phyloP scores from a whole-genome alignment of 2,888 invertebrate genomes.

The Tanaodytes sp. region DNA sequence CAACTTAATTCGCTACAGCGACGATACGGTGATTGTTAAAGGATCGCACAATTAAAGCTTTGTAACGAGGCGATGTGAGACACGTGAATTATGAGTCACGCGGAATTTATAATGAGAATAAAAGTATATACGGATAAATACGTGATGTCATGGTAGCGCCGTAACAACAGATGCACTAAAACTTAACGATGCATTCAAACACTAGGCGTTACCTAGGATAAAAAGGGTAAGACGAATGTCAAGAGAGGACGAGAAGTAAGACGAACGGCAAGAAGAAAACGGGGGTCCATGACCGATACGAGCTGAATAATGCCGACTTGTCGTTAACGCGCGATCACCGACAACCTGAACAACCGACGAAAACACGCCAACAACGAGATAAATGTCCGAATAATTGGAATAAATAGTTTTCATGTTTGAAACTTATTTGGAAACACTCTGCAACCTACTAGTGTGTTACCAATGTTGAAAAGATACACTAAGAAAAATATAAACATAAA shows the following conservation, averaged over 20 bases:
- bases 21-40: slow-evolving; percentile 8
- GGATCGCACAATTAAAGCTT: slow-evolving; percentile 26
- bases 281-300: slow-evolving; percentile 50
- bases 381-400: too few species aligned
- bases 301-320: slow-evolving; percentile 42
- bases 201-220: slow-evolving; percentile 45
- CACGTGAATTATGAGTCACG: slow-evolving; percentile 38
- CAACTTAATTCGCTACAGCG: slow-evolving; percentile 15
- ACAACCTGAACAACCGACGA: too few species aligned
- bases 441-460: too few species aligned
- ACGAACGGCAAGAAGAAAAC: slow-evolving; percentile 31
- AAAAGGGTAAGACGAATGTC: slow-evolving; percentile 49
- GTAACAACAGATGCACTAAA: slow-evolving; percentile 46
- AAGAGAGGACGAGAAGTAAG: slow-evolving; percentile 42
- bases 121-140: slow-evolving; percentile 36
- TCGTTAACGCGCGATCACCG: too few species aligned
- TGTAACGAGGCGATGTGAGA: slow-evolving; percentile 15
- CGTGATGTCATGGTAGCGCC: slow-evolving; percentile 35
- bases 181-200: slow-evolving; percentile 49
- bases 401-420: too few species aligned
- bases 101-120: slow-evolving; percentile 34
- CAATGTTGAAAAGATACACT: too few species aligned
- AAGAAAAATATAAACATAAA: too few species aligned
- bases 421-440: too few species aligned
- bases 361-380: too few species aligned